These are phyloP conservation scores for Nephrotoma appendiculata DNA, from an alignment of 2,888 invertebrate genomes.

Conservation along the genomic window DNA sequence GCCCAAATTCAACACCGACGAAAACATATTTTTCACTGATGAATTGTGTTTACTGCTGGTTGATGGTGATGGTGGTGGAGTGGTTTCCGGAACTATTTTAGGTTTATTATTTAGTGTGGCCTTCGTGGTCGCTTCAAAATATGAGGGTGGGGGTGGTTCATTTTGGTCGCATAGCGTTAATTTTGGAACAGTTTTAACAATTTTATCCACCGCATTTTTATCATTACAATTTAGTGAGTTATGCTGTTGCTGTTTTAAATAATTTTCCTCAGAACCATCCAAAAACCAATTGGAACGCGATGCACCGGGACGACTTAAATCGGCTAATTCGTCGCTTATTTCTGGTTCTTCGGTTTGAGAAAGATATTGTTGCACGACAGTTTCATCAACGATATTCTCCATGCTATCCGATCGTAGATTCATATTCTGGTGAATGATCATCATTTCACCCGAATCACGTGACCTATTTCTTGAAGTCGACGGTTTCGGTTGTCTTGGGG, in stretches of 20 bases:
- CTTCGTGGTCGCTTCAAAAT: slow-evolving; percentile 25
- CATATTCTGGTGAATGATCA: slow-evolving; percentile 27
- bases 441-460: not conserved
- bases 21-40: slow-evolving; percentile 19
- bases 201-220: slow-evolving; percentile 4
- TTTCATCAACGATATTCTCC: slow-evolving; percentile 23
- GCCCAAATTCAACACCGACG: slow-evolving; percentile 23
- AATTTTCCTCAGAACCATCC: not conserved
- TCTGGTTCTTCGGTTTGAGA: slow-evolving; percentile 6
- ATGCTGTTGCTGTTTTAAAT: slow-evolving; percentile 1
- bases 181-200: slow-evolving; percentile 6
- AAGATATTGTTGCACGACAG: slow-evolving; percentile 10
- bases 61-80: not conserved
- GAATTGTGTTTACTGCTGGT: not conserved
- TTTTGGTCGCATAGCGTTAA: not conserved
- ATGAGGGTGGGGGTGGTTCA: slow-evolving; percentile 24
- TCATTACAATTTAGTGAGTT: slow-evolving; percentile 6
- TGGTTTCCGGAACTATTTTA: slow-evolving; percentile 5
- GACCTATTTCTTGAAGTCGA: not conserved
- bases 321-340: not conserved
- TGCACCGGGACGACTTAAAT: slow-evolving; percentile 8
- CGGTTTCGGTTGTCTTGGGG: not conserved
- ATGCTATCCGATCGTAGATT: slow-evolving; percentile 24
- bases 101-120: not conserved
- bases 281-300: slow-evolving; percentile 28